Evolutionary conservation across 2,888 invertebrate species (phyloP).

Genomic region (Epinotia bilunana): DNA sequence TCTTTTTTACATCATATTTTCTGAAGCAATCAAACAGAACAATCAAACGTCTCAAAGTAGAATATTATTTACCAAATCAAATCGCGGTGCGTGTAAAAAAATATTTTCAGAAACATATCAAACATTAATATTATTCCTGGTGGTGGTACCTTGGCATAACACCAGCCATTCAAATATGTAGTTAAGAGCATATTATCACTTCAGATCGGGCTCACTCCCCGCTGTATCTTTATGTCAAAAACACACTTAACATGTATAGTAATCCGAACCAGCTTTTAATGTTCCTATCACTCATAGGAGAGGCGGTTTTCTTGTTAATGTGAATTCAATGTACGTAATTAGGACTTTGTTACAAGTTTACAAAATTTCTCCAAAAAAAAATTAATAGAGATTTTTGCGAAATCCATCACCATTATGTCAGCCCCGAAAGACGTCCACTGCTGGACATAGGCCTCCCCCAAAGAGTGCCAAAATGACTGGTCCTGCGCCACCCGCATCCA

Average conservation of each 20-base stretch:
- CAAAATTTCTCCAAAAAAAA: too few relatives aligned
- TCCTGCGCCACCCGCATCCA: too few relatives aligned
- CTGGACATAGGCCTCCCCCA: too few relatives aligned
- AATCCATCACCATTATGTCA: too few relatives aligned
- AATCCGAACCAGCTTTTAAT: slow-evolving; percentile 7
- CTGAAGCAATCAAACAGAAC: neutral
- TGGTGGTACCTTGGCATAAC: slow-evolving; percentile 23
- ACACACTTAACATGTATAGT: slow-evolving; percentile 12
- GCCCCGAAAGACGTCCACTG: too few relatives aligned
- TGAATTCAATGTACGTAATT: neutral
- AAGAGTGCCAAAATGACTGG: too few relatives aligned
- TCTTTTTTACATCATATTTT: neutral
- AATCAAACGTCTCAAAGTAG: neutral
- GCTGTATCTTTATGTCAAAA: slow-evolving; percentile 29
- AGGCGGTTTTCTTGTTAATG: neutral
- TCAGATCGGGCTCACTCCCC: slow-evolving; percentile 20
- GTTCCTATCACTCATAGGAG: neutral
- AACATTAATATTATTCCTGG: neutral
- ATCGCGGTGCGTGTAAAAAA: too few relatives aligned
- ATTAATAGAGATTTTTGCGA: too few relatives aligned
- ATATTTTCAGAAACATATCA: too few relatives aligned
- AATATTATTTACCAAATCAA: neutral
- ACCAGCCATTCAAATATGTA: slow-evolving; percentile 38
- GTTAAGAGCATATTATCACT: slow-evolving; percentile 45
- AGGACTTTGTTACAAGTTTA: too few relatives aligned